phyloP scores from a whole-genome alignment of 2,113 vertebrate genomes.

The Crocuta crocuta region DNA sequence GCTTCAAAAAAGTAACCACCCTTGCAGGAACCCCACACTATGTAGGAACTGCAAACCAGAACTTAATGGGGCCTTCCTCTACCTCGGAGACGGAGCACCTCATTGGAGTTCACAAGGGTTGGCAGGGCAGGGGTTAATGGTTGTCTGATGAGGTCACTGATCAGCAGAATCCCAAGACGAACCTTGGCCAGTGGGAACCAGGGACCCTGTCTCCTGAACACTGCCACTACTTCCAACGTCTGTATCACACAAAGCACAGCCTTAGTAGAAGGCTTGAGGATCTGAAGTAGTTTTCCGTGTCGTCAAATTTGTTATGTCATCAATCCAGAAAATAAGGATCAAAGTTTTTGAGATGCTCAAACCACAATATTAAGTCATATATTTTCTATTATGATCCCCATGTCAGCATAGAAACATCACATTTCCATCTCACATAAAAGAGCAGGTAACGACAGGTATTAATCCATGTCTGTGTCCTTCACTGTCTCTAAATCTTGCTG shows the following conservation, averaged over 20 bases:
- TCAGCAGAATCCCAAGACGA: neutral
- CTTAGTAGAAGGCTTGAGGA: neutral
- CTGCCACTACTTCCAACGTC: accelerated
- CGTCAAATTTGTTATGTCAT: neutral
- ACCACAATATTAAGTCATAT: neutral
- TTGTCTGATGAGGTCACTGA: neutral
- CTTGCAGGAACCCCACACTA: neutral
- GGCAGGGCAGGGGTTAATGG: neutral
- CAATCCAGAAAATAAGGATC: neutral
- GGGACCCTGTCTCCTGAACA: neutral
- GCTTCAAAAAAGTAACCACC: neutral
- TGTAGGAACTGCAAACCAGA: neutral
- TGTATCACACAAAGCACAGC: neutral
- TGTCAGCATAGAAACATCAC: neutral
- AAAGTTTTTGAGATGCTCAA: neutral
- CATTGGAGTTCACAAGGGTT: neutral
- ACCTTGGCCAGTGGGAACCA: neutral
- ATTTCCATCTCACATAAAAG: neutral
- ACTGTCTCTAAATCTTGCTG: neutral
- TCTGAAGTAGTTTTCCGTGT: neutral
- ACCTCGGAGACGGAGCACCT: neutral
- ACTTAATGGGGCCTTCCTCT: neutral
- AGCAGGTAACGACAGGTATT: neutral
- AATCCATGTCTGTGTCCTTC: neutral
- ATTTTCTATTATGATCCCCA: neutral